Evolutionary conservation across 2,797 vertebrate genomes (phyloP).

Genomic region (Brachyrhaphis roseni): DNA sequence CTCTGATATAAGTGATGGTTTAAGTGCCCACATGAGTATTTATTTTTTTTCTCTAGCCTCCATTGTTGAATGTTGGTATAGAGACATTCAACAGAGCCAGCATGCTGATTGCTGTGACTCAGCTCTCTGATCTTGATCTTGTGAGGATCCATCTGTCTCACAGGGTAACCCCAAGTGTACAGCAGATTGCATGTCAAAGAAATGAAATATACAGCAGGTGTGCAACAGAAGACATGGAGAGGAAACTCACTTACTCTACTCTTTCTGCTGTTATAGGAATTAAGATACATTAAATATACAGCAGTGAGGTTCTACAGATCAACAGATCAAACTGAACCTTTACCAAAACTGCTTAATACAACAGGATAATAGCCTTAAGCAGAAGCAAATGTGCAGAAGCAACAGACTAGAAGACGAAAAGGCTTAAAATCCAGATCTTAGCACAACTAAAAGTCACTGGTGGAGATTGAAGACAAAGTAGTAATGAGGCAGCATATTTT

Average conservation of each 20-base stretch:
- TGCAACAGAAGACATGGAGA: neutral
- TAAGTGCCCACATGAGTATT: neutral
- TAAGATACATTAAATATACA: neutral
- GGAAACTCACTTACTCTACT: neutral
- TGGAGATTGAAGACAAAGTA: neutral
- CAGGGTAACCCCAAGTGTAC: neutral
- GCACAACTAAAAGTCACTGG: neutral
- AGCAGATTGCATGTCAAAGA: neutral
- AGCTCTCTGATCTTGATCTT: constrained; percentile 11
- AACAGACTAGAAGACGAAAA: neutral
- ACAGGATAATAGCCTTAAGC: neutral
- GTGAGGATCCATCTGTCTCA: neutral
- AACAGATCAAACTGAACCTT: neutral
- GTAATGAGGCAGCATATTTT: neutral
- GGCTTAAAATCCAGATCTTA: neutral
- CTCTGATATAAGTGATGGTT: neutral
- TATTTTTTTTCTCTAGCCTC: neutral
- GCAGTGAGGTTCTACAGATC: neutral
- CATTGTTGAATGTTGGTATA: neutral
- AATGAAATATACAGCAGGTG: neutral
- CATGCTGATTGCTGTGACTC: constrained; percentile 6
- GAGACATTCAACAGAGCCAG: neutral
- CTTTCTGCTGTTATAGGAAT: neutral
- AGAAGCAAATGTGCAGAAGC: neutral
- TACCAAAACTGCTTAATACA: neutral